phyloP scores from a whole-genome alignment of 2,113 vertebrate genomes.

The Chunga burmeisteri region DNA sequence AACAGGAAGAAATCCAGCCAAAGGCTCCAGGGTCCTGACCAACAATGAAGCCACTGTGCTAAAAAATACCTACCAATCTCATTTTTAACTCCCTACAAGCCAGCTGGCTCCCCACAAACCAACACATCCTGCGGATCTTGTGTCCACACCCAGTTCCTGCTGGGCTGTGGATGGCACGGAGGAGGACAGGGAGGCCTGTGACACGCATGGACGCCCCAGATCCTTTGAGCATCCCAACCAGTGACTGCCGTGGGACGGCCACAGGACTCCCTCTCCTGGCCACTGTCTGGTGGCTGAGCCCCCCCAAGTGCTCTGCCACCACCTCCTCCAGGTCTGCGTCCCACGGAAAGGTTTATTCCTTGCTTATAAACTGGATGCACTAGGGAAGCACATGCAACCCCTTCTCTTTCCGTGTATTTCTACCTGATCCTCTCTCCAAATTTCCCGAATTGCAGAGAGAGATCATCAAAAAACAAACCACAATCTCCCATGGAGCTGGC shows the following conservation, averaged over 20 bases:
- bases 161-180: not conserved
- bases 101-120: conserved; percentile 15
- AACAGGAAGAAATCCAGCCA: not conserved
- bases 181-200: not conserved
- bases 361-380: not conserved
- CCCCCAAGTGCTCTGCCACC: not conserved
- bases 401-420: not conserved
- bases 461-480: not conserved
- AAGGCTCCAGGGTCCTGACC: not conserved
- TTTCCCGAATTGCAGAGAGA: not conserved
- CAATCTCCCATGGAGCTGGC: not conserved
- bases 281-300: not conserved
- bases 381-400: not conserved
- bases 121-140: not conserved
- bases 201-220: not conserved
- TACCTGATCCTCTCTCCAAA: not conserved
- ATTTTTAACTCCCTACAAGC: not conserved
- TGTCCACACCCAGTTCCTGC: not conserved
- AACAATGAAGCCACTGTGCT: not conserved
- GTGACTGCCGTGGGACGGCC: not conserved
- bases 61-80: not conserved
- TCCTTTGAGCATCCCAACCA: not conserved
- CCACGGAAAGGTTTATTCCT: not conserved
- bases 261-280: conserved; percentile 39
- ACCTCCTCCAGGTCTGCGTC: not conserved